These are phyloP conservation scores for Eupithecia abbreviata DNA, from an alignment of 2,888 invertebrate genomes.

Conservation along the genomic window DNA sequence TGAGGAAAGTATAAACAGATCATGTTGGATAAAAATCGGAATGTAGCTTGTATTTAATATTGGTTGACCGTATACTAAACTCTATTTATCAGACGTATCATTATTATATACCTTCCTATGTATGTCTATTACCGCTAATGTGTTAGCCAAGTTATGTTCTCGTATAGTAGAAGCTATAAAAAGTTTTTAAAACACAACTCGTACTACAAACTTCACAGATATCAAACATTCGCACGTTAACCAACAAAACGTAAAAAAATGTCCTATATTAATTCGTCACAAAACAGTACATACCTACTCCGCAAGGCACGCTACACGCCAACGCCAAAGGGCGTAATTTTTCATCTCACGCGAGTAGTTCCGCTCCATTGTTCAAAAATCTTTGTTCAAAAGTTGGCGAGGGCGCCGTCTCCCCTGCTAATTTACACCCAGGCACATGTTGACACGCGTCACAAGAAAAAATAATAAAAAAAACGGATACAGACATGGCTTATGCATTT, in stretches of 20 bases:
- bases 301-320: conserved; percentile 45
- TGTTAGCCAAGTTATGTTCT: too few relatives aligned
- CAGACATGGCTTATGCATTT: conserved; percentile 78
- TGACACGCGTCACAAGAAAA: conserved; percentile 78
- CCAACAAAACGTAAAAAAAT: neutral
- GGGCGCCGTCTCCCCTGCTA: conserved; percentile 80
- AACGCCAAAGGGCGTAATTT: conserved; percentile 74
- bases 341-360: conserved; percentile 79
- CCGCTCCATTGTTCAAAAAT: conserved; percentile 78
- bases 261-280: neutral
- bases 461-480: conserved; percentile 71
- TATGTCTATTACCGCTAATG: too few relatives aligned
- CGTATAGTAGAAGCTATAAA: neutral
- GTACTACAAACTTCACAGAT: neutral
- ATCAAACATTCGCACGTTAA: neutral
- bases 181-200: neutral
- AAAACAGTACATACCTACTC: conserved; percentile 15
- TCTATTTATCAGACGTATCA: neutral
- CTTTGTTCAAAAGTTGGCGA: conserved; percentile 77
- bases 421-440: conserved; percentile 80
- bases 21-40: neutral
- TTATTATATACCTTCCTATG: too few relatives aligned
- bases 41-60: neutral
- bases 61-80: neutral
- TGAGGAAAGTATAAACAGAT: conserved; percentile 9